Percentiles rank a stretch among this genome's conserved stretches.
phyloP scores from a whole-genome alignment of 1,140 invertebrate genomes.

The Sarcophaga bullata region DNA sequence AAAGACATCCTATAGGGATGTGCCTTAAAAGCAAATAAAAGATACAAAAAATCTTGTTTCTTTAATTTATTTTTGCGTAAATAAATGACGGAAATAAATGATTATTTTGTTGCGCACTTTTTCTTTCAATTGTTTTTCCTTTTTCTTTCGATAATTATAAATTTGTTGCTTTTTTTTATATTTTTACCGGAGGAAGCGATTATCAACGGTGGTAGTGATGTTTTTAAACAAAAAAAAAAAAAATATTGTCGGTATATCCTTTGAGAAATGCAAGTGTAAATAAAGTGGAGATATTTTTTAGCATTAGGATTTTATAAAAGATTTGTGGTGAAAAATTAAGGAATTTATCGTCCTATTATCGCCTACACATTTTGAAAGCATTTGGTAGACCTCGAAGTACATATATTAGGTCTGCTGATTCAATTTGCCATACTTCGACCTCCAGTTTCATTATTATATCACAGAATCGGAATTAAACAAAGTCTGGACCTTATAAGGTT shows the following conservation, averaged over 20 bases:
- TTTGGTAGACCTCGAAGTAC: no score
- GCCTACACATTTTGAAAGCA: no score
- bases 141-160: neutral
- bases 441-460: no score
- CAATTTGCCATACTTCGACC: no score
- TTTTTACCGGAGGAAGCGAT: neutral
- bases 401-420: no score
- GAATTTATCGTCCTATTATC: no score
- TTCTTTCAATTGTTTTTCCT: neutral
- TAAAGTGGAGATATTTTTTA: no score
- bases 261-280: neutral
- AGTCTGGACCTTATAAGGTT: no score
- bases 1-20: neutral
- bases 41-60: neutral
- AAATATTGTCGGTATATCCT: neutral
- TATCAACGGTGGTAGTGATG: neutral
- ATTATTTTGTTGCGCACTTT: conserved; percentile 21
- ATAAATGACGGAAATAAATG: neutral
- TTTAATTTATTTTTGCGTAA: conserved; percentile 5
- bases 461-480: no score
- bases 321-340: no score
- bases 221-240: neutral
- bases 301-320: no score
- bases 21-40: neutral
- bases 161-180: neutral